Evolutionary conservation across 2,113 vertebrate species (phyloP).

Genomic region (Psittacula cyanocephala): DNA sequence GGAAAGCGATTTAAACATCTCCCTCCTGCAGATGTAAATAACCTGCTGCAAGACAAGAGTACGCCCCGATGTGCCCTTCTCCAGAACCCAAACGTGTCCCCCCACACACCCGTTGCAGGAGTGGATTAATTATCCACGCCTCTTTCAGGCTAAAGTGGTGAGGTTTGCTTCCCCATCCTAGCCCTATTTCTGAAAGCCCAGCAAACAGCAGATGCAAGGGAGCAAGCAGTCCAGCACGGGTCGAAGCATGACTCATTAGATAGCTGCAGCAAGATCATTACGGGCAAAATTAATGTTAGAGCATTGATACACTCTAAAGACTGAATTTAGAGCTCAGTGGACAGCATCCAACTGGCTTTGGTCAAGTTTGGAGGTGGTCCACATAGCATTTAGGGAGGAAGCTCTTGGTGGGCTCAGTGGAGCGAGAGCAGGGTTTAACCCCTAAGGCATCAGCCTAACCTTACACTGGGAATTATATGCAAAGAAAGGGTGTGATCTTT

Average conservation of each 20-base stretch:
- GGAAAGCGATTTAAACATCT: fast-evolving
- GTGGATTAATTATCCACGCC: fast-evolving
- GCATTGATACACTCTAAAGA: fast-evolving
- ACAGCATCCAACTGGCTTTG: not conserved
- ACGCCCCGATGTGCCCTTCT: fast-evolving
- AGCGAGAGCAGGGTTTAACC: not conserved
- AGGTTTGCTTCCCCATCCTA: fast-evolving
- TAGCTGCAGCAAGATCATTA: not conserved
- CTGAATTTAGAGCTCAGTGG: not conserved
- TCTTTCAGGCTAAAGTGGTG: fast-evolving
- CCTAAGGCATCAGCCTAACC: not conserved
- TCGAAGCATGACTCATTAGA: fast-evolving
- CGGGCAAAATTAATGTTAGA: fast-evolving
- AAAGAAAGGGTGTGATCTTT: fast-evolving
- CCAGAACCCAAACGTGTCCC: fast-evolving
- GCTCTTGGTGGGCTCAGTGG: not conserved
- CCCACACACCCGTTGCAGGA: fast-evolving
- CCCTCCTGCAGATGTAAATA: fast-evolving
- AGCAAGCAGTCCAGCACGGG: fast-evolving
- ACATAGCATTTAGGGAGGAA: not conserved
- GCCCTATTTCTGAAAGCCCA: fast-evolving
- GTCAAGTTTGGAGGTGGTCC: not conserved
- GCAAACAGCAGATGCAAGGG: fast-evolving
- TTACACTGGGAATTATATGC: fast-evolving
- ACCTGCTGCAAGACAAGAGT: fast-evolving